Conservation (phyloP, 1,140 invertebrate species). For the Hesperophylax magnus region DNA sequence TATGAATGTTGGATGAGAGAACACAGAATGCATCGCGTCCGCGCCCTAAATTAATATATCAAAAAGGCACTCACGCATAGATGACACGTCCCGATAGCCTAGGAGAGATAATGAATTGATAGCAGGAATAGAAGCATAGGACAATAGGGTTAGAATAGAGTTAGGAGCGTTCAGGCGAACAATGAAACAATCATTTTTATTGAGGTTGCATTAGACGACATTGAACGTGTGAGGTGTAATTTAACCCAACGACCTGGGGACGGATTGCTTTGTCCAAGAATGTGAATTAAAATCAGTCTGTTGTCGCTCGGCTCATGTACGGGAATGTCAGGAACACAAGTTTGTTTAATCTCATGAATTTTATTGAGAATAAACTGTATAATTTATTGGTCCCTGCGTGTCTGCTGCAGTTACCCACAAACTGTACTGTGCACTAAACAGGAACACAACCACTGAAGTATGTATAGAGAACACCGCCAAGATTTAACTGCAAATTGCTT, state of each 20-base stretch:
- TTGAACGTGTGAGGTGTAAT: no score
- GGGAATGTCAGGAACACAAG: no score
- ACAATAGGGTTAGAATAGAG: not conserved
- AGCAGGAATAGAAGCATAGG: not conserved
- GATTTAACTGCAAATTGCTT: constrained; percentile 4
- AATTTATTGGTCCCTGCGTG: no score
- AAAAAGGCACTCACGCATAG: constrained; percentile 34
- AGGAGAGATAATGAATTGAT: constrained; percentile 19
- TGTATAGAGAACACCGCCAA: not conserved
- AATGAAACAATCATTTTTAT: not conserved
- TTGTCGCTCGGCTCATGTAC: no score
- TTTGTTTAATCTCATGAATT: no score
- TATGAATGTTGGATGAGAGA: not conserved
- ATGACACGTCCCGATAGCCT: constrained; percentile 18
- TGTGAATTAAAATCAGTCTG: no score
- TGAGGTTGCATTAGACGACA: not conserved
- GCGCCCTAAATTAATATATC: constrained; percentile 24
- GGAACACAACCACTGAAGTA: no score
- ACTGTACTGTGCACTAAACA: no score
- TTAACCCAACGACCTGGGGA: no score
- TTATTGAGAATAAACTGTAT: no score
- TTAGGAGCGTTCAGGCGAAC: not conserved
- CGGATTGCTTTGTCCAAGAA: no score
- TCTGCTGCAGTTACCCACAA: no score
- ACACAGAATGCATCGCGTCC: not conserved